Evolutionary conservation across 2,113 vertebrate genomes (phyloP).

Genomic region (Caranx ignobilis): DNA sequence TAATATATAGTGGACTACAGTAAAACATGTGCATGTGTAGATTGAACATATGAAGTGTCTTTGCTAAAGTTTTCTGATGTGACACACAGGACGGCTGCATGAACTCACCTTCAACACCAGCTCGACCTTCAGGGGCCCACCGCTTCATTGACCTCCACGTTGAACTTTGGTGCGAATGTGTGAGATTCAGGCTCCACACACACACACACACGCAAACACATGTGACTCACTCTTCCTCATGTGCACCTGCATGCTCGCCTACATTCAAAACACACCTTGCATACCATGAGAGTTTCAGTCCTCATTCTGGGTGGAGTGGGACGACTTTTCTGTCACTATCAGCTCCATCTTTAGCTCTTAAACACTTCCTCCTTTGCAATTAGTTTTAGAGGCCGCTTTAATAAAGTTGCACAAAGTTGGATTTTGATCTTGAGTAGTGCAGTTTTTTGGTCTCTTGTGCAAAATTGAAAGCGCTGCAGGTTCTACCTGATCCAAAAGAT

Average conservation of each 20-base stretch:
- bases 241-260: conserved; percentile 14
- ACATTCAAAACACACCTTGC: conserved; percentile 28
- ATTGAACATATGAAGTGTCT: too few relatives aligned
- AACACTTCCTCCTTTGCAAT: neutral
- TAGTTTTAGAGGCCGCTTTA: conserved; percentile 20
- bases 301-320: conserved; percentile 8
- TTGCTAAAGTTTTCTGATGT: neutral
- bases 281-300: conserved; percentile 11
- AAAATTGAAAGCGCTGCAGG: too few relatives aligned
- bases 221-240: conserved; percentile 1
- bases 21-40: neutral
- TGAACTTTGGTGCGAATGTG: conserved; percentile 31
- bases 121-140: neutral
- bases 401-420: too few relatives aligned
- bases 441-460: too few relatives aligned
- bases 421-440: too few relatives aligned
- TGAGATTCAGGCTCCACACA: conserved; percentile 7
- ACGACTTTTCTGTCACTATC: neutral
- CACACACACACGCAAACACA: neutral
- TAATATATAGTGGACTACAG: too few relatives aligned
- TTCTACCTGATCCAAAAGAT: too few relatives aligned
- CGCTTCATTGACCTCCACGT: neutral
- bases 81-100: neutral
- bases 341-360: neutral
- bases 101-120: conserved; percentile 16